Conservation (phyloP, 2,888 invertebrate species). For the Oasisia sp. region DNA sequence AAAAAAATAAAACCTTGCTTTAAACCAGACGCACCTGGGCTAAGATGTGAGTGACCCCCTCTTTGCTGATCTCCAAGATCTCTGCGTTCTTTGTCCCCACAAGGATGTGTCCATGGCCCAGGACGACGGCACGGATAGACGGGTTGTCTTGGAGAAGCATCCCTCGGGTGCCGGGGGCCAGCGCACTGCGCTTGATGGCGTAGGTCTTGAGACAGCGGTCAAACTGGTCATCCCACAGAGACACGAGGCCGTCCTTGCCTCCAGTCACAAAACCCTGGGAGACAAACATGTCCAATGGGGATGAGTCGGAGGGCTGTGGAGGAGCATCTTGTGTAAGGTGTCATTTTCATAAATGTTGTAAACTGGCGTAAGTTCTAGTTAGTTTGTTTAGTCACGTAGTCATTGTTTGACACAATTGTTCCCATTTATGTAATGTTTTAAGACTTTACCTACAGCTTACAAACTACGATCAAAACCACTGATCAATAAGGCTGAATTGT, state of each 20-base stretch:
- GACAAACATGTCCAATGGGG: background rate
- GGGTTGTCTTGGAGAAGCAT: slow-evolving; percentile 58
- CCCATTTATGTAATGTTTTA: no score
- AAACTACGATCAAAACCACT: no score
- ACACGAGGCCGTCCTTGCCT: slow-evolving; percentile 67
- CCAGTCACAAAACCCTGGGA: slow-evolving; percentile 66
- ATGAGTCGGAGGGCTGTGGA: no score
- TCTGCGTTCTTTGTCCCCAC: slow-evolving; percentile 66
- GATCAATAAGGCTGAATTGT: no score
- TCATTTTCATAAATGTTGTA: no score
- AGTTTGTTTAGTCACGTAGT: no score
- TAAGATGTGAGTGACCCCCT: slow-evolving; percentile 61
- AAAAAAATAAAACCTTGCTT: no score
- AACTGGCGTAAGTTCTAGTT: no score
- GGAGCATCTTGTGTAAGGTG: no score
- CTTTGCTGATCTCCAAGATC: slow-evolving; percentile 64
- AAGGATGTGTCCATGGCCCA: slow-evolving; percentile 64
- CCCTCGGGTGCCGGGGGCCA: slow-evolving; percentile 54
- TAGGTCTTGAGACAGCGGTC: slow-evolving; percentile 64
- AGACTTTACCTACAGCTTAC: no score
- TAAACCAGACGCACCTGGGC: slow-evolving; percentile 54
- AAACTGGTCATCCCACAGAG: slow-evolving; percentile 66
- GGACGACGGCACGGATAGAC: slow-evolving; percentile 61
- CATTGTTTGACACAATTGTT: no score
- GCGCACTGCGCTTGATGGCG: slow-evolving; percentile 57